Percentiles rank a stretch among this genome's conserved stretches.
These are phyloP conservation scores for Ciconia maguari DNA, from an alignment of 2,113 vertebrate genomes.

Conservation along the genomic window DNA sequence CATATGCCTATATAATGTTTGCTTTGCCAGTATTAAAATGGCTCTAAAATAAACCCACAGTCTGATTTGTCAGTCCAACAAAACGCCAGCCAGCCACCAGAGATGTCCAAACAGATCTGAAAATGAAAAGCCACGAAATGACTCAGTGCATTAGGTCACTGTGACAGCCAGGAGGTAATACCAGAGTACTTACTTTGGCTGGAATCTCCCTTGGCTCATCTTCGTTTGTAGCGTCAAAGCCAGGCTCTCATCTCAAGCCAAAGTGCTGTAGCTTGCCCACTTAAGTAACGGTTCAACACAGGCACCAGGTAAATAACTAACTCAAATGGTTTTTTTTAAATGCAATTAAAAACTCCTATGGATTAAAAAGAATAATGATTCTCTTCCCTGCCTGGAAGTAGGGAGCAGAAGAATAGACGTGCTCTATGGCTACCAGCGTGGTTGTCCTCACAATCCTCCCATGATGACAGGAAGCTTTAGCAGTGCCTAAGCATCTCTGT, in stretches of 20 bases:
- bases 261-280: background rate
- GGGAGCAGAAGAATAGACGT: background rate
- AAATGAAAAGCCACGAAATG: constrained; percentile 38
- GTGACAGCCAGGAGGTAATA: constrained; percentile 33
- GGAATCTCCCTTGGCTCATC: constrained; percentile 30
- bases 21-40: background rate
- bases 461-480: background rate
- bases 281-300: background rate
- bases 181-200: constrained; percentile 48
- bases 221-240: background rate
- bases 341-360: background rate
- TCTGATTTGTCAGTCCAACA: background rate
- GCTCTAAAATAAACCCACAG: background rate
- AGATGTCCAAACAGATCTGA: background rate
- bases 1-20: background rate
- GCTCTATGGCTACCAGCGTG: background rate
- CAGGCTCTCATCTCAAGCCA: constrained; percentile 28
- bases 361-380: background rate
- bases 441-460: background rate
- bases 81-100: background rate
- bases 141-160: constrained; percentile 53
- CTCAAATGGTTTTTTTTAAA: background rate
- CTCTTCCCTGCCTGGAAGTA: background rate
- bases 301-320: background rate
- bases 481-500: background rate